Base-by-base conservation (phyloP, 1,140 invertebrate genomes). In the Goniozus legneri region DNA sequence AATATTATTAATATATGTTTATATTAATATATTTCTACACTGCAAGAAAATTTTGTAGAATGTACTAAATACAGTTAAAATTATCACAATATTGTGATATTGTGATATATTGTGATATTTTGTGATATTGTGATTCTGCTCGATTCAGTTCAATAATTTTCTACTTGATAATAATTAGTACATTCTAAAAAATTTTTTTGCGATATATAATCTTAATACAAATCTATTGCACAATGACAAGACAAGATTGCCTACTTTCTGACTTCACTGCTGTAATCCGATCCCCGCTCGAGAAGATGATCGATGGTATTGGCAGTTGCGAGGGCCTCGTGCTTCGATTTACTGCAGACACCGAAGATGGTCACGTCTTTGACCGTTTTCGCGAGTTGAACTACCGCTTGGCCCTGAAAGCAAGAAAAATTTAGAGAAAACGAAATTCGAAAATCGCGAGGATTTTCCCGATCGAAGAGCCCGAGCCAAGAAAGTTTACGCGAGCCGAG, bases 291-390 rank as follows among this genome's bases (percentile, higher is more conserved):
- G 52, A 91, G 76, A 7, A 90, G 73, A 67, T 90, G 84, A 58
- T 90, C 85, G 40, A 89, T 85, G 38, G 81, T 82, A 38, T 84
- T 84, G 16, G 77, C 75, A 8, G 79, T 74, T 67, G 89, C 89
- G 35, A 93, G 76, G 7, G 82, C 80, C 63, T 92, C 90, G 59
- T 92, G 89, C 76, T 94, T 95, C 57, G 77, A 77, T 67, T 89
- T 86, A 16, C 89, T 91, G 62, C 89, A 90, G 0, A 92, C 86
- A 8, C 91, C 91, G 71, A 91, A 89, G 19, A 94, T 80, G 4
- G 83, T 89, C 8, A 92, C 85, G 60, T 91, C 82, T 8, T 84
- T 79, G n/a, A 93, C 82, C 0, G 88, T 90, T 74, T 86, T 86
- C 24, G 84, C 83, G 32, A 94, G 74, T 69, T 94, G 91, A 16